Percentiles rank a stretch among this genome's conserved stretches.
Conservation (phyloP, 2,888 invertebrate genomes). For the Branchipolynoe longqiensis region DNA sequence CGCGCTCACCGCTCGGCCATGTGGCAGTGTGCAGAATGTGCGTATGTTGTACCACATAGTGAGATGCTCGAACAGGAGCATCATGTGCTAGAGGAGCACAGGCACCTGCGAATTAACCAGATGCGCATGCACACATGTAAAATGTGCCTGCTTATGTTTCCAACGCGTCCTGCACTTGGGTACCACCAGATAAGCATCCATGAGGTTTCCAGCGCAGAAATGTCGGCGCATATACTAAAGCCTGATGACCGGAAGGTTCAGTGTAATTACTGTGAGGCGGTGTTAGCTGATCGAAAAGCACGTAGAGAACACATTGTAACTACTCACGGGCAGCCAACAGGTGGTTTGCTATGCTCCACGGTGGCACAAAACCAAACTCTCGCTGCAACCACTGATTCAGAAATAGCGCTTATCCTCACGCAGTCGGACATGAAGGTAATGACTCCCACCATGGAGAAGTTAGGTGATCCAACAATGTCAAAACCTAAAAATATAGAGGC, state of each 20-base stretch:
- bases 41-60: background rate
- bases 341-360: too few relatives aligned
- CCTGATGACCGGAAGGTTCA: background rate
- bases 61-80: background rate
- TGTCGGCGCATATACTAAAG: background rate
- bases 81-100: background rate
- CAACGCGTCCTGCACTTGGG: background rate
- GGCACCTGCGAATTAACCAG: background rate
- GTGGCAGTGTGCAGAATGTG: background rate
- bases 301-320: too few relatives aligned
- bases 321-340: too few relatives aligned
- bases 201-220: background rate
- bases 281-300: background rate
- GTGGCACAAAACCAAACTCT: too few relatives aligned
- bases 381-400: too few relatives aligned
- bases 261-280: background rate
- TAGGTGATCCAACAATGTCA: too few relatives aligned
- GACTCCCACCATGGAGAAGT: too few relatives aligned
- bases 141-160: too few relatives aligned
- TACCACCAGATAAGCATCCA: background rate
- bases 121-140: background rate
- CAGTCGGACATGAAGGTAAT: too few relatives aligned
- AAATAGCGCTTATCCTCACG: too few relatives aligned
- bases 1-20: background rate
- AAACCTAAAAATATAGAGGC: too few relatives aligned